A percentile compares a stretch with the other conserved stretches of the same genome.
These are phyloP conservation scores for Rhea americana DNA, from an alignment of 2,113 vertebrate species.

Conservation along the genomic window DNA sequence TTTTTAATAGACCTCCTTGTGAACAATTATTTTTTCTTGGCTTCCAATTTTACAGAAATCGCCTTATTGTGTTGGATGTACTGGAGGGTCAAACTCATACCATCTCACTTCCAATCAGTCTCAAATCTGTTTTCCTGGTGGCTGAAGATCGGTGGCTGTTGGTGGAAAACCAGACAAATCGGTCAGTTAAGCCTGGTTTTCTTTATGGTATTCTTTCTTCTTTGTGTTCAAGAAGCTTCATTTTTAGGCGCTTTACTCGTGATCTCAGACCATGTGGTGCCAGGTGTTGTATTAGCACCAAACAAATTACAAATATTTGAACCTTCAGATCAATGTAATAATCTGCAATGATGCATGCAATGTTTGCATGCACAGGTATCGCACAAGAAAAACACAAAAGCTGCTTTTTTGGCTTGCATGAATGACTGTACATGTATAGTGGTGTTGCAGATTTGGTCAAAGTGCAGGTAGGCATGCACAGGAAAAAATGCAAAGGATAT, in stretches of 20 bases:
- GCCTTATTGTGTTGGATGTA: slow-evolving; percentile 89
- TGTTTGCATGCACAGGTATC: neutral
- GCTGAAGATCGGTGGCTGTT: slow-evolving; percentile 96
- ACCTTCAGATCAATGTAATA: no score
- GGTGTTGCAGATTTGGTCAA: neutral
- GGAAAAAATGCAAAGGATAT: neutral
- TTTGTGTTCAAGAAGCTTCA: neutral
- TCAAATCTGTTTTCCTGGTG: slow-evolving; percentile 86
- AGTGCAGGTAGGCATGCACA: neutral
- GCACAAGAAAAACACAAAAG: neutral
- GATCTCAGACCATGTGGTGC: neutral
- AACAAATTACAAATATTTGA: neutral
- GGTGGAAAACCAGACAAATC: slow-evolving; percentile 86
- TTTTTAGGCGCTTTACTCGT: neutral
- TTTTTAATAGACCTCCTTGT: neutral
- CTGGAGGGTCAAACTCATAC: slow-evolving; percentile 88
- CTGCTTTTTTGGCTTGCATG: neutral
- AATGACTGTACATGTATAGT: neutral
- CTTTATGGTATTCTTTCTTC: neutral
- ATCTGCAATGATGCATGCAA: no score
- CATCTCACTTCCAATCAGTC: slow-evolving; percentile 89
- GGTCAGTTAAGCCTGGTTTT: slow-evolving; percentile 70
- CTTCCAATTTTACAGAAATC: slow-evolving; percentile 79
- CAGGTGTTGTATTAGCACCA: no score
- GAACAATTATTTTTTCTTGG: slow-evolving; percentile 35